phyloP scores from a whole-genome alignment of 2,797 vertebrate species.

The Antrozous pallidus region DNA sequence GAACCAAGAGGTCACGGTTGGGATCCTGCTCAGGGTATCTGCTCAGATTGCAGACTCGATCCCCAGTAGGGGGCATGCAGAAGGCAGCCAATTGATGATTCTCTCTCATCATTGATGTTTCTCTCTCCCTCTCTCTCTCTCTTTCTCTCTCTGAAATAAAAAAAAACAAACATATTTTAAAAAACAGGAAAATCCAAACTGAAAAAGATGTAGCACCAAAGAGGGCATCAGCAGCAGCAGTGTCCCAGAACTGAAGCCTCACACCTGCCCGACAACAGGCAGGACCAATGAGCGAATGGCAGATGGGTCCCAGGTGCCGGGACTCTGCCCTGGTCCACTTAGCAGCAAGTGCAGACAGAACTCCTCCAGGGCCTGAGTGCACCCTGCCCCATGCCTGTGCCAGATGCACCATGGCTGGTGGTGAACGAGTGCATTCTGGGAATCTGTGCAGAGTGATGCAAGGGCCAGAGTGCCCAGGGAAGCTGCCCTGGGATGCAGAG shows the following conservation, averaged over 20 bases:
- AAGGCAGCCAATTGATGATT: too few species aligned
- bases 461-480: background rate
- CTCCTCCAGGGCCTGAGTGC: background rate
- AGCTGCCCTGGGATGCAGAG: too few species aligned
- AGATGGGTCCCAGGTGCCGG: accelerated
- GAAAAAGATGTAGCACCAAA: background rate
- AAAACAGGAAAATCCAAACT: background rate
- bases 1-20: too few species aligned
- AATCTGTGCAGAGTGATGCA: background rate
- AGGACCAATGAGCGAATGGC: too few species aligned
- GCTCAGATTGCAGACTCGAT: too few species aligned
- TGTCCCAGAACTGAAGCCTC: background rate
- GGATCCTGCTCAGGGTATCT: too few species aligned
- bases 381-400: background rate
- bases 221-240: background rate
- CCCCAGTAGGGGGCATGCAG: too few species aligned
- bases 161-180: too few species aligned
- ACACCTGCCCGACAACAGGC: background rate
- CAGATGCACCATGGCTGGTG: background rate
- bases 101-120: too few species aligned
- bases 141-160: too few species aligned
- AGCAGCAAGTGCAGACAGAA: background rate
- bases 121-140: too few species aligned
- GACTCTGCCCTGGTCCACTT: background rate
- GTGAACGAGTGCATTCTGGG: background rate